Evolutionary conservation across 2,888 invertebrate species (phyloP).

Genomic region (Antheraea yamamai): DNA sequence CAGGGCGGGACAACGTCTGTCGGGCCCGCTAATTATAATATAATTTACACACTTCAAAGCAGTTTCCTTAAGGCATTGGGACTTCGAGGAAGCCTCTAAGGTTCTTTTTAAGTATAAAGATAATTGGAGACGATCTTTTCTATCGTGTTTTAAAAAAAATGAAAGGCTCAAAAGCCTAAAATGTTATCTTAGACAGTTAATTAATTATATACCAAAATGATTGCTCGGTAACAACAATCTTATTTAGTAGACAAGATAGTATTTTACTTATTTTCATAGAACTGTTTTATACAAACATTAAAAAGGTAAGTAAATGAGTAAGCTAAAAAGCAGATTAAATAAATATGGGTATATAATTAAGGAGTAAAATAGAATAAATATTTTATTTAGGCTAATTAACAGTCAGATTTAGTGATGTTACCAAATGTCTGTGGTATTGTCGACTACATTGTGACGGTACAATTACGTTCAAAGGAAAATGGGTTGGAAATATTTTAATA

Average conservation of each 20-base stretch:
- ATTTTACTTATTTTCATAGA: not conserved
- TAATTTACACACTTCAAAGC: conserved; percentile 16
- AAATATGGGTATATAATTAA: not conserved
- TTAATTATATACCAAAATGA: not conserved
- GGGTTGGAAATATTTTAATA: too few species aligned
- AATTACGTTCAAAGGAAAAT: not conserved
- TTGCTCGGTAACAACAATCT: not conserved
- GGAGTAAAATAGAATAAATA: too few species aligned
- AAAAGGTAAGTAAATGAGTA: not conserved
- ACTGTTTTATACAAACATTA: not conserved
- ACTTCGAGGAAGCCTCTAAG: not conserved
- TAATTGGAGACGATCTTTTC: not conserved
- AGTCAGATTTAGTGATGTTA: not conserved
- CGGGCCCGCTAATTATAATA: too few species aligned
- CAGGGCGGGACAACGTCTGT: too few species aligned
- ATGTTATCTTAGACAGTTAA: not conserved
- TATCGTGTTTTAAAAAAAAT: not conserved
- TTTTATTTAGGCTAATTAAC: not conserved
- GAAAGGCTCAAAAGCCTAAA: not conserved
- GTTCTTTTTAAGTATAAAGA: not conserved
- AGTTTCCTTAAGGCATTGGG: conserved; percentile 7
- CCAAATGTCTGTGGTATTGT: not conserved
- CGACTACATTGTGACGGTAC: not conserved
- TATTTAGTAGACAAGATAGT: not conserved
- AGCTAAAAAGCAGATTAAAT: not conserved